Conservation (phyloP, 2,888 invertebrate genomes). For the Diarsia brunnea region DNA sequence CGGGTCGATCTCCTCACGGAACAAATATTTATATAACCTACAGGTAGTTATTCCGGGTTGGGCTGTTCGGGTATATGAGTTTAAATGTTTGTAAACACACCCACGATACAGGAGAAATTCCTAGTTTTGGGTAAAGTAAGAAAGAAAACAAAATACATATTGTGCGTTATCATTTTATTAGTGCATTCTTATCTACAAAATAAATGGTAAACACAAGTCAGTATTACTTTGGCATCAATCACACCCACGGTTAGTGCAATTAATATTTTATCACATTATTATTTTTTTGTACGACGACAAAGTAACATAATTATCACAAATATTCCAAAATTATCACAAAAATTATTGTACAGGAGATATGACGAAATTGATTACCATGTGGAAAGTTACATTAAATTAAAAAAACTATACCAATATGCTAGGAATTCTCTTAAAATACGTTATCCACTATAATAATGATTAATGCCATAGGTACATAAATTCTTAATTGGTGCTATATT, state of each 20-base stretch:
- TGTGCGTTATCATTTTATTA: slow-evolving; percentile 72
- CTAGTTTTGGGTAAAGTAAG: neutral
- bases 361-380: slow-evolving; percentile 26
- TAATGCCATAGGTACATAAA: slow-evolving; percentile 31
- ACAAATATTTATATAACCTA: too few relatives aligned
- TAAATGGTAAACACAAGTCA: slow-evolving; percentile 70
- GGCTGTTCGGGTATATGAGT: too few relatives aligned
- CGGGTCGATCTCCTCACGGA: too few relatives aligned
- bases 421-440: slow-evolving; percentile 18
- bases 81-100: too few relatives aligned
- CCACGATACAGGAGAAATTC: too few relatives aligned
- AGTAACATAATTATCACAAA: slow-evolving; percentile 56
- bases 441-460: slow-evolving; percentile 5
- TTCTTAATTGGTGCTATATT: slow-evolving; percentile 31
- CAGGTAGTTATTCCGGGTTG: too few relatives aligned
- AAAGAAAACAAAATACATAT: slow-evolving; percentile 15
- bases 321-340: slow-evolving; percentile 59
- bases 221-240: slow-evolving; percentile 76
- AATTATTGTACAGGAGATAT: slow-evolving; percentile 49
- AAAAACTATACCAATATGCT: slow-evolving; percentile 2
- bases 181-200: slow-evolving; percentile 76
- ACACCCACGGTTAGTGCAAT: slow-evolving; percentile 48
- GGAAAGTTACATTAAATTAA: neutral
- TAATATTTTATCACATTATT: slow-evolving; percentile 61
- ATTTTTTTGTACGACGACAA: slow-evolving; percentile 30